A percentile compares a stretch with the other conserved stretches of the same genome.
Evolutionary conservation across 2,113 vertebrate species (phyloP).

Genomic region (Thalassarche chlororhynchos): DNA sequence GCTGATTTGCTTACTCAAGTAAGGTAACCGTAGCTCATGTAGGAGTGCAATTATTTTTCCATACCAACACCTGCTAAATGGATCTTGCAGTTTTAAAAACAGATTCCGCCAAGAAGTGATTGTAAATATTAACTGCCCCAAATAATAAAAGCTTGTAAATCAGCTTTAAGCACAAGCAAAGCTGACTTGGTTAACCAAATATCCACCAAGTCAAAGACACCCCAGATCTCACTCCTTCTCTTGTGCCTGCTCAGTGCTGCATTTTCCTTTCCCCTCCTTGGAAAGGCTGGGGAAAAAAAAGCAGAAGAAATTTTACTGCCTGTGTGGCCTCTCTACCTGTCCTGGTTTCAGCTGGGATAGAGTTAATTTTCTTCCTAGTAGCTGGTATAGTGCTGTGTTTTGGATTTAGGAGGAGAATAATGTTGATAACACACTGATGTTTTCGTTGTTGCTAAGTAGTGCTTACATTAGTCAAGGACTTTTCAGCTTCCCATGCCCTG

Average conservation of each 20-base stretch:
- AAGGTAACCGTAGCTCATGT: background rate
- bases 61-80: background rate
- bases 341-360: no score
- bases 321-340: background rate
- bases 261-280: background rate
- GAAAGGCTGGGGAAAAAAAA: background rate
- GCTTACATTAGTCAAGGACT: no score
- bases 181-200: background rate
- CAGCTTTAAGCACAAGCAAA: background rate
- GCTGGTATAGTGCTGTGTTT: no score
- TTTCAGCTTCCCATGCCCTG: no score
- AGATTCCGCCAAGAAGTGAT: background rate
- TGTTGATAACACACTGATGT: no score
- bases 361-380: no score
- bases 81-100: background rate
- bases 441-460: no score
- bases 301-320: background rate
- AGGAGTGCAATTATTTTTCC: background rate
- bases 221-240: background rate
- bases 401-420: no score
- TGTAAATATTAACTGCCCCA: background rate
- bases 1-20: background rate
- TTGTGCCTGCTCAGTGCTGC: background rate
- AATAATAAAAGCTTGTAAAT: background rate
- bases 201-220: background rate